A percentile compares a stretch with the other conserved stretches of the same genome.
Evolutionary conservation across 2,113 vertebrate genomes (phyloP).

Genomic region (Antigone vipio): DNA sequence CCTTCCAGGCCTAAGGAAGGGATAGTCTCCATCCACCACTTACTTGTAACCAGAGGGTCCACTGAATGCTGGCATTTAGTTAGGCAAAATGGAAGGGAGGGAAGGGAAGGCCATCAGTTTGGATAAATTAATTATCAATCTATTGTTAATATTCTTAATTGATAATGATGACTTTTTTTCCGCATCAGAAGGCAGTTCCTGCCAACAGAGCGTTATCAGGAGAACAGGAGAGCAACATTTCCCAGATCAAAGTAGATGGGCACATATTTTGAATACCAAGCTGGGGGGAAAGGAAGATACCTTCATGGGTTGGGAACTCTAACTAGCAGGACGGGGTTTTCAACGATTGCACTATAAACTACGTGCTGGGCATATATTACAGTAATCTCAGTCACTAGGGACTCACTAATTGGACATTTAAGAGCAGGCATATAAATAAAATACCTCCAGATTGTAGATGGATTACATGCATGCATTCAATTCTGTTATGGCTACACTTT

Average conservation of each 20-base stretch:
- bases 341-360: not conserved
- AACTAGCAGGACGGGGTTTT: not conserved
- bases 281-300: not conserved
- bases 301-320: not conserved
- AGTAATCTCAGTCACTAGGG: not conserved
- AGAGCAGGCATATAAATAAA: conserved; percentile 55
- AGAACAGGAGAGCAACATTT: not conserved
- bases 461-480: not conserved
- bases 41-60: not conserved
- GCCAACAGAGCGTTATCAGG: not conserved
- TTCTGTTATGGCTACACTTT: not conserved
- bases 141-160: not conserved
- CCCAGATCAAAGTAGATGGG: not conserved
- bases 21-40: not conserved
- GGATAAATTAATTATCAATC: not conserved
- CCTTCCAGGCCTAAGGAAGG: not conserved
- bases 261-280: not conserved
- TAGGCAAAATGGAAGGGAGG: not conserved
- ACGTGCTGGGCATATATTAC: not conserved
- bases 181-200: not conserved
- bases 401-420: conserved; percentile 20
- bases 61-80: conserved; percentile 19
- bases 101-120: not conserved
- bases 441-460: conserved; percentile 12
- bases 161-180: not conserved